phyloP scores from a whole-genome alignment of 1,140 invertebrate genomes.

The Ceratina japonica region DNA sequence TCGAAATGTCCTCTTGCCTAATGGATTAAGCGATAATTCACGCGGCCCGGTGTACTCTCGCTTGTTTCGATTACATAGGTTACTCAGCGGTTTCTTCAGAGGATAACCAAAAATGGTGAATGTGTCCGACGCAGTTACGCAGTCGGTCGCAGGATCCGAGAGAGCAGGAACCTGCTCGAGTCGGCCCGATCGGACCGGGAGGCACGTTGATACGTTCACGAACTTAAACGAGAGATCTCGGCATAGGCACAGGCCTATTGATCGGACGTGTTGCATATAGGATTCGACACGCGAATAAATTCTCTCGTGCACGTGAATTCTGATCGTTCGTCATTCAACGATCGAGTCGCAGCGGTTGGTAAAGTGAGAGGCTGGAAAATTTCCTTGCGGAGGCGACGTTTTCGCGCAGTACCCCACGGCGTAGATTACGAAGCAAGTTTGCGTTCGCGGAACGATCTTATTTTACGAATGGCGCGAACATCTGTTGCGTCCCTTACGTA shows the following conservation, averaged over 20 bases:
- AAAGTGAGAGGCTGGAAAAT: slow-evolving; percentile 22
- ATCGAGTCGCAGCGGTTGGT: slow-evolving; percentile 38
- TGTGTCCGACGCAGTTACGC: too few relatives aligned
- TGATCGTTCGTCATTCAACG: slow-evolving; percentile 51
- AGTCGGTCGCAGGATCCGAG: too few relatives aligned
- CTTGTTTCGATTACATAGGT: too few relatives aligned
- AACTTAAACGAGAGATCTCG: too few relatives aligned
- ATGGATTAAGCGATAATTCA: too few relatives aligned
- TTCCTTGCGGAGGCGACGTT: not conserved
- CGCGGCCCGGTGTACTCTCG: too few relatives aligned
- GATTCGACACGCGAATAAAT: slow-evolving; percentile 44
- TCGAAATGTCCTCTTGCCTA: too few relatives aligned
- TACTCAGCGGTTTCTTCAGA: too few relatives aligned
- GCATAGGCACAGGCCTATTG: not conserved
- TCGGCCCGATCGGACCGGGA: too few relatives aligned
- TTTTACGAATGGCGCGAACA: not conserved
- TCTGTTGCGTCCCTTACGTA: slow-evolving; percentile 7
- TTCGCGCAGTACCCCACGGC: slow-evolving; percentile 12
- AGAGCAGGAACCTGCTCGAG: too few relatives aligned
- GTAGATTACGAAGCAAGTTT: not conserved
- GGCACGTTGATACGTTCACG: too few relatives aligned
- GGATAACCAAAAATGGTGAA: too few relatives aligned
- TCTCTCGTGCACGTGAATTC: slow-evolving; percentile 54
- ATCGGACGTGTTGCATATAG: not conserved
- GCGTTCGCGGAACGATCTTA: slow-evolving; percentile 11